Evolutionary conservation across 2,797 vertebrate genomes (phyloP).

Genomic region (Myoxocephalus aenaeus): DNA sequence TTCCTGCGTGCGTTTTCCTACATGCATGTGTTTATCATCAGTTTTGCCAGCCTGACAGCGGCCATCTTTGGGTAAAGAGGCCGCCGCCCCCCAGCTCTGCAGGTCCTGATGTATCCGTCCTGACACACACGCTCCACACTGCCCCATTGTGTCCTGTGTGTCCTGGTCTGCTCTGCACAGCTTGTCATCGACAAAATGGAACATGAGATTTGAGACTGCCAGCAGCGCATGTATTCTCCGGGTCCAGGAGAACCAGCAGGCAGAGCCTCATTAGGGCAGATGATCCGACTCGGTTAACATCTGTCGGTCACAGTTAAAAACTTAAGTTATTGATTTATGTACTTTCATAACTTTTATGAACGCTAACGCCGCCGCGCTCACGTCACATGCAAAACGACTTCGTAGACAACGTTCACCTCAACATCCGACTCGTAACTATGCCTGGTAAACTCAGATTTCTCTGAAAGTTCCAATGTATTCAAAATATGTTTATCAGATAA

Average conservation of each 20-base stretch:
- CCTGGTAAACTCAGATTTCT: no score
- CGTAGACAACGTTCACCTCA: background rate
- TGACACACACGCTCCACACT: slow-evolving; percentile 31
- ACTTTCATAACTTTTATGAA: background rate
- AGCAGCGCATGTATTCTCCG: slow-evolving; percentile 15
- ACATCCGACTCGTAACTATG: background rate
- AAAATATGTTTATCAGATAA: no score
- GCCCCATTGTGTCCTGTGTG: slow-evolving; percentile 20
- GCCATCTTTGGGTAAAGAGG: background rate
- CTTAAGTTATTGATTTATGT: background rate
- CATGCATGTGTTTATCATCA: background rate
- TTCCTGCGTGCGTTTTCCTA: no score
- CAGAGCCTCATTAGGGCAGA: background rate
- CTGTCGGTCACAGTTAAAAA: background rate
- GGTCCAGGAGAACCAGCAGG: background rate
- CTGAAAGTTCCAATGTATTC: background rate
- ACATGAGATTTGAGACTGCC: slow-evolving; percentile 29
- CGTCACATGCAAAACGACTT: background rate
- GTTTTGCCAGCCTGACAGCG: background rate
- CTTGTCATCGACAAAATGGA: slow-evolving; percentile 35
- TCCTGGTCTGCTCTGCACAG: slow-evolving; percentile 14
- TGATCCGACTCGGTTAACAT: background rate
- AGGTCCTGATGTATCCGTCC: slow-evolving; percentile 35
- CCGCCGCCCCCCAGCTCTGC: background rate
- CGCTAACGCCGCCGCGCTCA: background rate